Conservation (phyloP, 2,797 vertebrate genomes). For the Scomberomorus guttatus region DNA sequence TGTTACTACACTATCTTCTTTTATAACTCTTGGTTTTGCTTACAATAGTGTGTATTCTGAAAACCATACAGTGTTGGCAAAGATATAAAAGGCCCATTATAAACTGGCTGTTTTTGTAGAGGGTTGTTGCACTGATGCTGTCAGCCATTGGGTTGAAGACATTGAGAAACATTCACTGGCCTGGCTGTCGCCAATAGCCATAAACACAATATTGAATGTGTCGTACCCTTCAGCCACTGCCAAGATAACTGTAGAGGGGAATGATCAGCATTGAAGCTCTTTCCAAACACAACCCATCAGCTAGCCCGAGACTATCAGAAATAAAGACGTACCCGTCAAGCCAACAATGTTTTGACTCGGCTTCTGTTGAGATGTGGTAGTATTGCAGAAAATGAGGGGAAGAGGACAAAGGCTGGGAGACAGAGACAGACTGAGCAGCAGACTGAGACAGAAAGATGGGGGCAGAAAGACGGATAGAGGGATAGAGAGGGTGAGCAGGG, state of each 20-base stretch:
- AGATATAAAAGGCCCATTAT: constrained; percentile 68
- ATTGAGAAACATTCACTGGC: constrained; percentile 73
- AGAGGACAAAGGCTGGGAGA: constrained; percentile 52
- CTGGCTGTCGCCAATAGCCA: constrained; percentile 72
- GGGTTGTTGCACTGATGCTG: constrained; percentile 54
- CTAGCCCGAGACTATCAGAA: constrained; percentile 59
- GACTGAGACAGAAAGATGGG: constrained; percentile 74
- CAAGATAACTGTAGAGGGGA: constrained; percentile 74
- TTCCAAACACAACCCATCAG: constrained; percentile 69
- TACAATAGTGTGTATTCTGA: constrained; percentile 57
- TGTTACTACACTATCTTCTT: constrained; percentile 52
- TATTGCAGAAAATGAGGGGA: constrained; percentile 47
- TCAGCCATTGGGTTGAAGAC: constrained; percentile 69
- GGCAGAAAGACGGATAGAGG: constrained; percentile 74
- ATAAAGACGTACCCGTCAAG: constrained; percentile 64
- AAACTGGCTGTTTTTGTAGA: constrained; percentile 65
- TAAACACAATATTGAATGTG: constrained; percentile 83
- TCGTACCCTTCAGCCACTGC: constrained; percentile 74
- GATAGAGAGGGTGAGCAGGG: constrained; percentile 72
- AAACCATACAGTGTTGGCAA: constrained; percentile 59
- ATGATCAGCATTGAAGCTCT: constrained; percentile 67
- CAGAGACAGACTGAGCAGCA: constrained; percentile 74
- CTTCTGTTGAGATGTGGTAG: constrained; percentile 49
- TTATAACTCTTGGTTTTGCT: constrained; percentile 58
- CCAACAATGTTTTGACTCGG: constrained; percentile 68